Base-by-base conservation (phyloP, 2,797 vertebrate species). In the Enteromius trimaculatus region DNA sequence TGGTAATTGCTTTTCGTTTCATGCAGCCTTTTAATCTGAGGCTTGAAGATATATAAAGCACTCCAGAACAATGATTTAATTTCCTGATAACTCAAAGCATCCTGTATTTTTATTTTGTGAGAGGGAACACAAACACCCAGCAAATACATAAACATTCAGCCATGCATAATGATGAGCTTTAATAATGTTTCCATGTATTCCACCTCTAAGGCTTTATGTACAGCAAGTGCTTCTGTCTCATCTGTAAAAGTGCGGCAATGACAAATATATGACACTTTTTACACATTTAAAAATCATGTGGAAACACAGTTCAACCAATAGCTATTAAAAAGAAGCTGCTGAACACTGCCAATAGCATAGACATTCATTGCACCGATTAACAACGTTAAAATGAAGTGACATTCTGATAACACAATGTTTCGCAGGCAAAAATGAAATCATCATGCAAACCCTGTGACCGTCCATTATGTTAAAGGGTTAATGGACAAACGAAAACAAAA, bases 21-120 rank as follows among this genome's bases (percentile, higher is more conserved):
- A 21, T 23, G 16, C 44, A 0, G 14, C 34, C 21, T 77, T 29
- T 42, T 44, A 92, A 89, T 91, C 83, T 85, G 62, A 87, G 62
- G 51, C 89, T 91, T 92, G 91, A 92, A 92, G 92, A 62, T 87
- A 93, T 89, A 87, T 92, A 93, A 92, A 91, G 86, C 90, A 85
- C 75, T 74, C 60, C 66, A 91, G 87, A 89, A 90, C 92, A 87
- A 85, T 90, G 81, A 29, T 29, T 29, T 29, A 16, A 89, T 90
- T 90, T 89, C 62, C 47, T 86, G 86, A 81, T 88, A 87, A 74
- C 37, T 68, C 90, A 86, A 87, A 77, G 58, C 53, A 47, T 80
- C n/a, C 37, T 84, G 51, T 58, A 84, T 81, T 69, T 62, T 17
- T 39, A 39, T 29, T 17, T 71, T 29, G 65, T 68, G 68, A 82